Evolutionary conservation across 2,113 vertebrate species (phyloP), one percentile per base, ranked within the genome.

Genomic region (Platysteira castanea): DNA sequence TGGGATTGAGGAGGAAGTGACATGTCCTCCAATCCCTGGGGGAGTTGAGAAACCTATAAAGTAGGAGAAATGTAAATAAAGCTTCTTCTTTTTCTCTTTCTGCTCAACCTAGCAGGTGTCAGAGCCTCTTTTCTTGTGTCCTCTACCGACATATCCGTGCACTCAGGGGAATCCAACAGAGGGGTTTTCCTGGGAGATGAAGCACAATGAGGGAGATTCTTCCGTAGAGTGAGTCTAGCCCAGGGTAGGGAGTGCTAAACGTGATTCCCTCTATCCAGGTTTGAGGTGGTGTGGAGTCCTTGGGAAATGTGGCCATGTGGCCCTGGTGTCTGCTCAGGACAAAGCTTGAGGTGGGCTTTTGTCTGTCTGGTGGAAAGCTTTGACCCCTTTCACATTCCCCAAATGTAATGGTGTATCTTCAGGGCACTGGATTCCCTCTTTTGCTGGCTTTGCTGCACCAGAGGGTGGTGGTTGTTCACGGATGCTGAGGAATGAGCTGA

Each of bases 271-370:
- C 7, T 4, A 5, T 24, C 35, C 41, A 63, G 11, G 18, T 44
- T 14, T 79, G 90, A 21, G 6, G 28, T 26, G 33, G 10, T 4
- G 4, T 20, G 28, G 7, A 31, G 5, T 12, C 4, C 13, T 23
- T 42, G 50, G 56, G 30, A 44, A 44, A 30, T 3, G 4, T 0
- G 1, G 2, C 24, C 11, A 5, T 8, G 33, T 9, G 35, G 12
- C 11, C 6, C 47, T 27, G 27, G 18, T 39, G 61, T 12, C n/a
- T 9, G 0, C 22, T 19, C 37, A 35, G 67, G 46, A 7, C 0
- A 0, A 9, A 31, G 60, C 19, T n/a, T 4, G 14, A 16, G 10
- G 39, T 39, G 59, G 50, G 14, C 50, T 77, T 27, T 1, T 9
- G 39, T n/a, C 31, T 74, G 21, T 11, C 46, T 14, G 41, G 27